phyloP scores from a whole-genome alignment of 2,113 vertebrate species.

The Mastomys natalensis region DNA sequence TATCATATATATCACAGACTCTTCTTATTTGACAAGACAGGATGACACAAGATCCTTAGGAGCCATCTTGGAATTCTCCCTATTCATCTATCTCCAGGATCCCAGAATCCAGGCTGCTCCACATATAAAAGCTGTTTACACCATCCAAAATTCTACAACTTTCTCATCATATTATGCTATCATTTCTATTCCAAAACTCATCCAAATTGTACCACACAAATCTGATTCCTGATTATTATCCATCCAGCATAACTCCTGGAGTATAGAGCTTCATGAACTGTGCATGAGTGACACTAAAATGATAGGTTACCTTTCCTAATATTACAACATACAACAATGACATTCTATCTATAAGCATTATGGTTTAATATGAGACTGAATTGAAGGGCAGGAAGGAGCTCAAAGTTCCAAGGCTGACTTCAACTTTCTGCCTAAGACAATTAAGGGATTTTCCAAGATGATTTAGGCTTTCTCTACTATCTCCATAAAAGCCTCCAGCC shows the following conservation, averaged over 20 bases:
- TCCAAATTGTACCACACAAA: background rate
- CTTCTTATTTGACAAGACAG: background rate
- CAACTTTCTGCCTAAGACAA: background rate
- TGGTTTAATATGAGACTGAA: background rate
- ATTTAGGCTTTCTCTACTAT: background rate
- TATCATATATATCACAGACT: background rate
- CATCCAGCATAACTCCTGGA: background rate
- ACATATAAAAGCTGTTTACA: background rate
- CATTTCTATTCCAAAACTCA: background rate
- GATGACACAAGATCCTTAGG: background rate
- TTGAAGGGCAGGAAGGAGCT: background rate
- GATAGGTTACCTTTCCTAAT: background rate
- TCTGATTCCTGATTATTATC: background rate
- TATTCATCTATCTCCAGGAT: background rate
- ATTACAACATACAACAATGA: background rate
- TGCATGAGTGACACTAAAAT: background rate
- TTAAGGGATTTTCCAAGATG: background rate
- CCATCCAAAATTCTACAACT: background rate
- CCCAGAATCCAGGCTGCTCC: background rate
- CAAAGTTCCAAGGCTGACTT: background rate
- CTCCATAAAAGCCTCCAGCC: constrained; percentile 4
- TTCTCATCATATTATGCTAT: background rate
- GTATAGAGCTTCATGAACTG: background rate
- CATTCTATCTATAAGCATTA: background rate
- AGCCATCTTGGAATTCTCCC: background rate